A percentile compares a stretch with the other conserved stretches of the same genome.
These are phyloP conservation scores for Odocoileus hemionus DNA, from an alignment of 2,113 vertebrate genomes.

Conservation along the genomic window DNA sequence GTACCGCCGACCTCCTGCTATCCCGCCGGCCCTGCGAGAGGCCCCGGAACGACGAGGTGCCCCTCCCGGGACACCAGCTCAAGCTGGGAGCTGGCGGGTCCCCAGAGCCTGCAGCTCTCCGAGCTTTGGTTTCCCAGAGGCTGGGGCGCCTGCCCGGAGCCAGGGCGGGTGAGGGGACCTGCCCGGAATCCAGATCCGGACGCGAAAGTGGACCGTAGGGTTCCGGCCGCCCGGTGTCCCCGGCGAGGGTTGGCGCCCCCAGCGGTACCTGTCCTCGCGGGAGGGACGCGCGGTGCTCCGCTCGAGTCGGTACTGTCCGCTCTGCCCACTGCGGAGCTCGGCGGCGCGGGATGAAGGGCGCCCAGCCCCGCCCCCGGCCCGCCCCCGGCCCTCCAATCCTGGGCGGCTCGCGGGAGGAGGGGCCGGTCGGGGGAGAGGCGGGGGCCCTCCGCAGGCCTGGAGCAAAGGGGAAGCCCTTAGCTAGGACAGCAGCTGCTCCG, in stretches of 20 bases:
- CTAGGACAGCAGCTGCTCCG: neutral
- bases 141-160: neutral
- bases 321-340: slow-evolving; percentile 6
- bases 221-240: neutral
- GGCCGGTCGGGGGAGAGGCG: slow-evolving; percentile 27
- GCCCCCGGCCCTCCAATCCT: slow-evolving; percentile 68
- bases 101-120: neutral
- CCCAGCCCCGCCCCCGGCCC: slow-evolving; percentile 67
- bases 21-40: neutral
- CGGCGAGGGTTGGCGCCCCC: neutral
- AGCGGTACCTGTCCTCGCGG: slow-evolving; percentile 58
- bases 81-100: neutral
- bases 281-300: slow-evolving; percentile 16
- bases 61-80: neutral
- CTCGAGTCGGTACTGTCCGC: slow-evolving; percentile 21
- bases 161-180: neutral
- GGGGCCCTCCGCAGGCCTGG: neutral
- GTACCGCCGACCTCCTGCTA: neutral
- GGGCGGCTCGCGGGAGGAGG: slow-evolving; percentile 49
- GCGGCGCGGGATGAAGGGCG: slow-evolving; percentile 63
- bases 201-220: neutral
- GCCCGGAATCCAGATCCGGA: neutral
- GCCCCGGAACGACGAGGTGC: neutral
- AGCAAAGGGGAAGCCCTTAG: neutral
- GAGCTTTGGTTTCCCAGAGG: neutral